Percentiles rank a stretch among this genome's conserved stretches.
Evolutionary conservation across 2,797 vertebrate species (phyloP).

Genomic region (Megalops cyprinoides): DNA sequence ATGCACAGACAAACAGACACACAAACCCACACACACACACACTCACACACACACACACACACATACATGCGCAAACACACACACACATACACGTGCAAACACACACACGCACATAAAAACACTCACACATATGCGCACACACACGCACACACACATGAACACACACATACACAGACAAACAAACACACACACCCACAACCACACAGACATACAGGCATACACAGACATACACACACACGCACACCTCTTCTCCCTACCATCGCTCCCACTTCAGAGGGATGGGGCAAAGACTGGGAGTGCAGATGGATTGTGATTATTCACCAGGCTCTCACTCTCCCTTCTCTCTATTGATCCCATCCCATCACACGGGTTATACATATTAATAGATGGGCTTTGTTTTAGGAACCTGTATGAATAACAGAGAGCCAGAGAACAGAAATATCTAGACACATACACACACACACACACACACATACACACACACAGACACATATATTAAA

Average conservation of each 20-base stretch:
- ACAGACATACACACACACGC: conserved; percentile 28
- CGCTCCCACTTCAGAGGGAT: conserved; percentile 67
- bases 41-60: too few relatives aligned
- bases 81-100: neutral
- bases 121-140: neutral
- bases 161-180: neutral
- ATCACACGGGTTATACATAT: conserved; percentile 81
- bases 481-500: too few relatives aligned
- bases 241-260: conserved; percentile 56
- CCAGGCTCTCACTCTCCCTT: conserved; percentile 42
- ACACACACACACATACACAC: too few relatives aligned
- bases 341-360: conserved; percentile 75
- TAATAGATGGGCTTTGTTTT: conserved; percentile 76
- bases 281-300: conserved; percentile 59
- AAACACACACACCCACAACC: conserved; percentile 9
- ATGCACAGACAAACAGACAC: neutral
- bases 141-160: neutral
- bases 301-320: conserved; percentile 77
- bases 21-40: too few relatives aligned
- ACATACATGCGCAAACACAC: neutral
- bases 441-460: conserved; percentile 63
- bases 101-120: neutral
- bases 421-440: conserved; percentile 70
- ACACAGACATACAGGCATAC: neutral
- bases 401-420: conserved; percentile 77